phyloP scores from a whole-genome alignment of 2,113 vertebrate genomes.

The Solea solea region DNA sequence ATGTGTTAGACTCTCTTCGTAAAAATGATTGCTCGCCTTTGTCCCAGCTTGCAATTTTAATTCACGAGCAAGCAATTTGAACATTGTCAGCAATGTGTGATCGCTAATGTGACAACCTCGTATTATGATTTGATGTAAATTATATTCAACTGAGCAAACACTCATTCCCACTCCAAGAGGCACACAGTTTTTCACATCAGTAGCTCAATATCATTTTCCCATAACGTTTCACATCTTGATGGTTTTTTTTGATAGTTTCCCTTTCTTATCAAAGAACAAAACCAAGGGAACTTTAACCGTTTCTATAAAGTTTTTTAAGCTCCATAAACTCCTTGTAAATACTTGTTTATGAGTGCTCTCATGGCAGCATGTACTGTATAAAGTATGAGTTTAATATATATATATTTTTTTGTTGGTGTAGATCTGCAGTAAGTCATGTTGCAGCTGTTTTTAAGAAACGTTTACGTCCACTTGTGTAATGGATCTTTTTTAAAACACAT shows the following conservation, averaged over 20 bases:
- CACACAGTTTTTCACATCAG: constrained; percentile 49
- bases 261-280: constrained; percentile 8
- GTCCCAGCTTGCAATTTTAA: constrained; percentile 38
- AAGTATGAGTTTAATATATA: neutral
- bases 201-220: constrained; percentile 22
- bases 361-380: constrained; percentile 7
- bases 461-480: constrained; percentile 5
- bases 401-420: neutral
- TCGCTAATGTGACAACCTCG: constrained; percentile 71
- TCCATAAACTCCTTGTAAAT: constrained; percentile 45
- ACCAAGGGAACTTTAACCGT: constrained; percentile 10
- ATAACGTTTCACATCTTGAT: constrained; percentile 7
- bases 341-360: constrained; percentile 31
- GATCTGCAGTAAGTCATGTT: neutral
- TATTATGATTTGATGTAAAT: constrained; percentile 72
- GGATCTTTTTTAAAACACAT: constrained; percentile 3
- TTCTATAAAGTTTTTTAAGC: constrained; percentile 43
- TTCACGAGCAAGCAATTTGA: constrained; percentile 54
- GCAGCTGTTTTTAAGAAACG: constrained; percentile 10
- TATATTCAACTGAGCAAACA: constrained; percentile 72
- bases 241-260: constrained; percentile 14
- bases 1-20: too few species aligned
- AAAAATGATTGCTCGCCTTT: constrained; percentile 16
- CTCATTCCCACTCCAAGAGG: constrained; percentile 27
- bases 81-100: constrained; percentile 65